A percentile compares a stretch with the other conserved stretches of the same genome.
These are phyloP conservation scores for Poecilobothrus nobilitatus DNA, from an alignment of 2,888 invertebrate species.

Conservation along the genomic window DNA sequence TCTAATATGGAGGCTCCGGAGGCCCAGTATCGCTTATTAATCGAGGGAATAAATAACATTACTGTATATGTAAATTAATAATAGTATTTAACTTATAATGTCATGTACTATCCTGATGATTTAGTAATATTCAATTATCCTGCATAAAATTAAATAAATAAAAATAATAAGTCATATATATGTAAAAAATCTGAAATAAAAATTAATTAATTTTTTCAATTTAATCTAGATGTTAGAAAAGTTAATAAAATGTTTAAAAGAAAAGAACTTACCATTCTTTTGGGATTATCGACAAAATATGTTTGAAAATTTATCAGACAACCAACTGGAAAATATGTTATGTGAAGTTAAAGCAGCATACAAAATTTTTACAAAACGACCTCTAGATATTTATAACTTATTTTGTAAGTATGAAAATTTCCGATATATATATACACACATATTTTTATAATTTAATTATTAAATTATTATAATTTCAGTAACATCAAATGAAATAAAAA, in stretches of 20 bases:
- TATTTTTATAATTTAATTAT: too few species aligned
- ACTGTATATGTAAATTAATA: too few species aligned
- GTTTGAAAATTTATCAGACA: slow-evolving; percentile 10
- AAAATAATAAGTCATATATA: too few species aligned
- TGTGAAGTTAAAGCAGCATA: background rate
- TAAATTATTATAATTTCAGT: background rate
- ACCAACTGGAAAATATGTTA: slow-evolving; percentile 11
- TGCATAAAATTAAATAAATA: too few species aligned
- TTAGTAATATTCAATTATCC: too few species aligned
- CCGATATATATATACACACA: too few species aligned
- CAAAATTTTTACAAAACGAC: background rate
- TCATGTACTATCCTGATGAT: too few species aligned
- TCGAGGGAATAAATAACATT: too few species aligned
- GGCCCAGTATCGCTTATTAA: too few species aligned
- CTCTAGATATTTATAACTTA: background rate
- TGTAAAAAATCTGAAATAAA: too few species aligned
- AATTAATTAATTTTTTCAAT: background rate
- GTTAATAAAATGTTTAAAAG: slow-evolving; percentile 4
- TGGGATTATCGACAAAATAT: slow-evolving; percentile 15
- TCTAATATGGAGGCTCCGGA: too few species aligned
- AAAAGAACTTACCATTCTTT: slow-evolving; percentile 15
- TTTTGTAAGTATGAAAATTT: background rate
- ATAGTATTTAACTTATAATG: too few species aligned
- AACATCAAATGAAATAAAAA: background rate
- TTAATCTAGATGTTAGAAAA: slow-evolving; percentile 15